A percentile compares a stretch with the other conserved stretches of the same genome.
Evolutionary conservation across 1,140 invertebrate genomes (phyloP).

Genomic region (Euglossa dilemma): DNA sequence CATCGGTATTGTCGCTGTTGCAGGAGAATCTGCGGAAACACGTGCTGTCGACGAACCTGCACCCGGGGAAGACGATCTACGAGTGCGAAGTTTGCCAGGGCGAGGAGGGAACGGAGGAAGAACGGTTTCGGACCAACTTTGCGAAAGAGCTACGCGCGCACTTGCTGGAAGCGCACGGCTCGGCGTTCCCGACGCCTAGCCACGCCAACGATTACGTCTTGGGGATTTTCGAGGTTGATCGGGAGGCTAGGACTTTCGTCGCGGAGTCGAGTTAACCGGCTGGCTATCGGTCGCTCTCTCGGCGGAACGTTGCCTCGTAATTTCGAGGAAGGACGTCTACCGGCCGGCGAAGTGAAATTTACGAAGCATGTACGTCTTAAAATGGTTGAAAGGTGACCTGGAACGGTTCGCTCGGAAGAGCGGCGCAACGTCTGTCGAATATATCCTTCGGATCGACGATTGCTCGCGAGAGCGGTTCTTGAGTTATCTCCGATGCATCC

Average conservation of each 20-base stretch:
- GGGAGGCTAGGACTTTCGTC: neutral
- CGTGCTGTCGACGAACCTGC: slow-evolving; percentile 89
- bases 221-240: slow-evolving; percentile 76
- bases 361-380: slow-evolving; percentile 16
- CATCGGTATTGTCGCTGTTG: slow-evolving; percentile 39
- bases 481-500: slow-evolving; percentile 58
- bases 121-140: slow-evolving; percentile 84
- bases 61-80: slow-evolving; percentile 90
- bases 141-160: slow-evolving; percentile 87
- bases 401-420: neutral
- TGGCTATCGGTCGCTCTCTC: neutral
- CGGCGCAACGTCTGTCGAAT: neutral
- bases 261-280: slow-evolving; percentile 6
- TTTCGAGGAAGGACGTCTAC: neutral
- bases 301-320: slow-evolving; percentile 1
- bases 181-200: slow-evolving; percentile 79
- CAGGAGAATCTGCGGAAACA: slow-evolving; percentile 95
- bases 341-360: slow-evolving; percentile 1
- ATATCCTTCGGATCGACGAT: neutral
- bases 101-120: slow-evolving; percentile 57
- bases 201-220: slow-evolving; percentile 80
- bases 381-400: slow-evolving; percentile 2
- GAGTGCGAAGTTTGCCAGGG: slow-evolving; percentile 86
- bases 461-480: neutral
- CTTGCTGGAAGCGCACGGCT: slow-evolving; percentile 84